phyloP scores from a whole-genome alignment of 2,113 vertebrate species.

The Octodon degus region DNA sequence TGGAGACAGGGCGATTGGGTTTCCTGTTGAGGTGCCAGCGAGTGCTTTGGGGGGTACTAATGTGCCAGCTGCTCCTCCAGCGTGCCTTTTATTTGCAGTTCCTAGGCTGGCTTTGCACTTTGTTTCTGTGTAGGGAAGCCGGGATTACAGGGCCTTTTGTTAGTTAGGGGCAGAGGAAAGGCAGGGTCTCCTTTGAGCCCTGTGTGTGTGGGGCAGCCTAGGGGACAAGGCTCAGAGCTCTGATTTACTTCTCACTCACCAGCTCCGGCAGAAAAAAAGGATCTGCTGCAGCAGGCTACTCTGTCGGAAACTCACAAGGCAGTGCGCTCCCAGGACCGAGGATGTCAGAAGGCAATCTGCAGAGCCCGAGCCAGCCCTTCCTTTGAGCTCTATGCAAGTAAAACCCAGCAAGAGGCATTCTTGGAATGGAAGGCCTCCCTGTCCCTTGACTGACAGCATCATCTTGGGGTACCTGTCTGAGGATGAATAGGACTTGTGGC shows the following conservation, averaged over 20 bases:
- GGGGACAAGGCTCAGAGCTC: conserved; percentile 19
- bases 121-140: conserved; percentile 50
- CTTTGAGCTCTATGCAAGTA: not conserved
- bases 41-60: conserved; percentile 9
- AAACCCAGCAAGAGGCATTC: not conserved
- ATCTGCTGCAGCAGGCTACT: not conserved
- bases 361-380: not conserved
- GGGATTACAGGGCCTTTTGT: conserved; percentile 68
- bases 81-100: conserved; percentile 51
- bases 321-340: not conserved
- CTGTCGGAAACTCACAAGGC: not conserved
- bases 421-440: not conserved
- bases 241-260: conserved; percentile 23
- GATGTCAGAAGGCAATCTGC: not conserved
- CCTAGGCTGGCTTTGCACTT: conserved; percentile 40
- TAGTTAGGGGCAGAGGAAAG: not conserved
- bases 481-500: not conserved
- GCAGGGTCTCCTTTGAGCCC: not conserved
- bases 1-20: conserved; percentile 16
- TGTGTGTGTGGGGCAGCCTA: not conserved
- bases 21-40: conserved; percentile 50
- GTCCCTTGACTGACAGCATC: not conserved
- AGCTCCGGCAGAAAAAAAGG: not conserved
- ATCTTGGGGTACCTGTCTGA: not conserved
- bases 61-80: conserved; percentile 57